A percentile compares a stretch with the other conserved stretches of the same genome.
Evolutionary conservation across 2,797 vertebrate genomes (phyloP).

Genomic region (Columba guinea): DNA sequence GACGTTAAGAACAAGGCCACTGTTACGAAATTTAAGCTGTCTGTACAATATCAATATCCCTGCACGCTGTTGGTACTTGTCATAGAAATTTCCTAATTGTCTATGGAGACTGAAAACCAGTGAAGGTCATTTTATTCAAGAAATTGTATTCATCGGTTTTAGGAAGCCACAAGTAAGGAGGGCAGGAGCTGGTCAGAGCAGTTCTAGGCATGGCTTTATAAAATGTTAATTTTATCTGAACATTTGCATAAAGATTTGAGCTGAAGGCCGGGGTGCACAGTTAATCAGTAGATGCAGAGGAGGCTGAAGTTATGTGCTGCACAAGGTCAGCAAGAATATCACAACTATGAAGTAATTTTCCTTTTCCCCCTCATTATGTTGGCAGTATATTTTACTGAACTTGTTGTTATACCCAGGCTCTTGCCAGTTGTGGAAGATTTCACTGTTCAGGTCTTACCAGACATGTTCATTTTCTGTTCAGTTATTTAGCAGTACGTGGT

Average conservation of each 20-base stretch:
- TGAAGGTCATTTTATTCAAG: background rate
- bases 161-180: background rate
- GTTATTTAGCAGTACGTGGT: background rate
- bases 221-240: slow-evolving; percentile 21
- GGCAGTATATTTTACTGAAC: background rate
- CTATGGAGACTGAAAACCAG: background rate
- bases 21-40: background rate
- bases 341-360: background rate
- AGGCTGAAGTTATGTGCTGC: background rate
- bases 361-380: background rate
- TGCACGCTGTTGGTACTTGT: rapidly evolving
- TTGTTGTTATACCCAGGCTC: background rate
- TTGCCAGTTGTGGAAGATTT: background rate
- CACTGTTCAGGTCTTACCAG: background rate
- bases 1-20: background rate
- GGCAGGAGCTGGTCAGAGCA: background rate
- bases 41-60: rapidly evolving
- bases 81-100: background rate
- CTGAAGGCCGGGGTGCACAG: background rate
- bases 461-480: background rate
- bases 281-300: background rate
- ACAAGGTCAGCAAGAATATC: slow-evolving; percentile 5
- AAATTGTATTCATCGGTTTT: background rate
- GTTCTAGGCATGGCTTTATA: background rate
- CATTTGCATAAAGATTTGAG: background rate